Evolutionary conservation across 2,113 vertebrate genomes (phyloP), one percentile per base, ranked within the genome.

Genomic region (Caretta caretta): DNA sequence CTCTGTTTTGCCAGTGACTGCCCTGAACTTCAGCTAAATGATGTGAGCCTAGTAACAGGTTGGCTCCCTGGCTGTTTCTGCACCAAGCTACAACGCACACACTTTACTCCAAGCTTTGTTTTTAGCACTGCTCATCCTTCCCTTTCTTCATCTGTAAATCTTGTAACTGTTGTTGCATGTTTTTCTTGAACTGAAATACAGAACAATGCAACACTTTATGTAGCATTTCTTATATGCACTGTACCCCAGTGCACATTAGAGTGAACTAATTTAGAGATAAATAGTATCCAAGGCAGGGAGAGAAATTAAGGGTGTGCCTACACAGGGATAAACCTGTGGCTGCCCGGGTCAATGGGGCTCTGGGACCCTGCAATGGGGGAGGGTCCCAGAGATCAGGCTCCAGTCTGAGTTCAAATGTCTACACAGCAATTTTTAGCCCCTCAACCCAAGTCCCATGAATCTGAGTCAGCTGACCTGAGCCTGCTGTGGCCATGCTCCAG

Each of bases 161-260:
- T 48, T 25, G 12, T 12, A 27, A 46, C 76, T 3, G 38, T 50
- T 25, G 12, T 7, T 0, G 24, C 4, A 2, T 49, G 17, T n/a
- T 57, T 48, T 27, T 79, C 24, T 42, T 49, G 76, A 79, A 49
- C 27, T 8, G 27, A 38, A 1, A 0, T 31, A 1, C 24, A 0
- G 22, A 19, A 4, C n/a, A 2, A 2, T 10, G 1, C 76, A 19
- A 5, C n/a, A 16, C n/a, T 20, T 8, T 8, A 10, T n/a, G 35
- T n/a, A 38, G n/a, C 20, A 38, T n/a, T 17, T 38, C 27, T 62
- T 62, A 31, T 22, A 20, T 38, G 5, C 19, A 9, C 65, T 38
- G n/a, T 9, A 72, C 13, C n/a, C 4, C n/a, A 17, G 14, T 38
- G 65, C 20, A 2, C 14, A 20, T 38, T 38, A 72, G n/a, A 38